Conservation (phyloP, 2,113 vertebrate species). For the Cheilinus undulatus region DNA sequence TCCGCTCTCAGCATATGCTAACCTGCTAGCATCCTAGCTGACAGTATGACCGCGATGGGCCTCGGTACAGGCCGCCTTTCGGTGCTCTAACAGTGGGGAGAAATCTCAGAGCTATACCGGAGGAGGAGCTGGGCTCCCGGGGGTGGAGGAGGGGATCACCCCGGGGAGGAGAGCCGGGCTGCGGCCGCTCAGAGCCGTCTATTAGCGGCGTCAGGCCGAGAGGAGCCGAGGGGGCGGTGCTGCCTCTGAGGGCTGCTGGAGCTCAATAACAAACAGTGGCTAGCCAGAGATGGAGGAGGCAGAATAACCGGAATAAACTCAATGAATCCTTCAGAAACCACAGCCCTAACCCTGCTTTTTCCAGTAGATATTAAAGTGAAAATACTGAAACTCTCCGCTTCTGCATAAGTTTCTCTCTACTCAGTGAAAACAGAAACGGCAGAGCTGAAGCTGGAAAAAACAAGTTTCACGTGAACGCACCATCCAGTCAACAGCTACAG, state of each 20-base stretch:
- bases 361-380: too few relatives aligned
- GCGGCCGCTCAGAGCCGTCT: background rate
- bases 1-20: conserved; percentile 12
- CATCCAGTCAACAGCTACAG: background rate
- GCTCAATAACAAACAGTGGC: background rate
- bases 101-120: background rate
- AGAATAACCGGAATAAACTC: background rate
- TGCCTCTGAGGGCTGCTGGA: background rate
- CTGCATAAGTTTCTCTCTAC: too few relatives aligned
- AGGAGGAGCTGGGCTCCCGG: background rate
- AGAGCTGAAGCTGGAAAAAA: background rate
- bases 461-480: background rate
- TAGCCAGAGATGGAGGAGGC: background rate
- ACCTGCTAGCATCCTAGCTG: conserved; percentile 24
- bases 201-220: background rate
- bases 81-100: background rate
- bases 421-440: background rate
- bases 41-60: conserved; percentile 39
- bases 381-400: too few relatives aligned
- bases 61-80: background rate
- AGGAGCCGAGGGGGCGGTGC: background rate
- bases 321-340: background rate
- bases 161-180: background rate
- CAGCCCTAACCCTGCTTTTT: too few relatives aligned
- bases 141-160: background rate